Base-by-base conservation (phyloP, 2,113 vertebrate species). In the Tichodroma muraria region DNA sequence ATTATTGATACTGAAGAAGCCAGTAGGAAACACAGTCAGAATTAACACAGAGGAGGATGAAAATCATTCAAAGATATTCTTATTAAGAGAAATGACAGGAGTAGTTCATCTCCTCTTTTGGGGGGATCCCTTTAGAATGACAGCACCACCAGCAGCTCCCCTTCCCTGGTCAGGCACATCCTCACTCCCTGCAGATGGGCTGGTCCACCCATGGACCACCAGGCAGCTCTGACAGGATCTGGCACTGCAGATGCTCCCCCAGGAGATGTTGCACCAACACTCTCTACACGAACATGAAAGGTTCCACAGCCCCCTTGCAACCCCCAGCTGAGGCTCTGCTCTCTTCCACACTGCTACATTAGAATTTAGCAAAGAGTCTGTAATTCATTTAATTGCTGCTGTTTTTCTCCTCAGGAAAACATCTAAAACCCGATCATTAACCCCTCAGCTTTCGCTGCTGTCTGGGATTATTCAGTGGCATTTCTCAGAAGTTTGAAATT, bases 331-430 rank as follows among this genome's bases (percentile, higher is more conserved):
- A 71, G 66, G 50, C 50, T 77, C 54, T 73, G 54, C 2, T 5
- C 33, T 52, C 44, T 88, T 71, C 68, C 76, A 61, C 23, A 4
- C 40, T 75, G 70, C 49, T 85, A 80, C 19, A 47, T 93, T 68
- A 88, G 27, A 88, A 70, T 77, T 85, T 60, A 78, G 77, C 64
- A 66, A 71, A 89, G 71, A 80, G 42, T 88, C 79, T 54, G 24
- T 73, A 90, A 93, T 78, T 90, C 68, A 80, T 88, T 88, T 90
- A 88, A 91, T 85, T 88, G 82, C 68, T 63, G 60, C 52, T 92
- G 42, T 12, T 85, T 83, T 85, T 92, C 87, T 95, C 52, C 52
- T 73, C 60, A 86, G 71, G 52, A 85, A 94, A 90, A 73, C 8
- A 77, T 57, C 85, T 88, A 52, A 80, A 92, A 19, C 38, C 64